These are phyloP conservation scores for Bufotes viridis DNA, from an alignment of 2,797 vertebrate genomes.

Conservation along the genomic window DNA sequence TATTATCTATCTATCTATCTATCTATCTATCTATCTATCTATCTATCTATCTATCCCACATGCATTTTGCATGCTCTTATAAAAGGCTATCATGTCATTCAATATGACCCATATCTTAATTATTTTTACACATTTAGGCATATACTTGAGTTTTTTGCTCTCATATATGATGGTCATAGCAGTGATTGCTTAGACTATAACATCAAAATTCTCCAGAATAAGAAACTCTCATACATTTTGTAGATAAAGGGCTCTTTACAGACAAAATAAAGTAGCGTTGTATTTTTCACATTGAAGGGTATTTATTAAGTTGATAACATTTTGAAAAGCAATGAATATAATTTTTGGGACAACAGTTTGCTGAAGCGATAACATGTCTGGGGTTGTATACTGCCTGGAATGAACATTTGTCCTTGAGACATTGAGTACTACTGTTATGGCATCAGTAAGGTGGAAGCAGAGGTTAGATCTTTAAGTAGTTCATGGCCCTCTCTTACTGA, in stretches of 20 bases:
- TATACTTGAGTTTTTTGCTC: not conserved
- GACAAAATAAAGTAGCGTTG: slow-evolving; percentile 73
- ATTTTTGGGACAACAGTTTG: slow-evolving; percentile 87
- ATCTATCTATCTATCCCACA: too few species aligned
- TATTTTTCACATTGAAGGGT: slow-evolving; percentile 82
- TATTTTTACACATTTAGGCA: not conserved
- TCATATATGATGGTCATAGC: slow-evolving; percentile 25
- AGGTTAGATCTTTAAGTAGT: slow-evolving; percentile 77
- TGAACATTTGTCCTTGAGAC: slow-evolving; percentile 85
- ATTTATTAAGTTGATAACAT: slow-evolving; percentile 92
- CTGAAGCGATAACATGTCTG: slow-evolving; percentile 85
- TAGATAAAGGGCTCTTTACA: slow-evolving; percentile 79
- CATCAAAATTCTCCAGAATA: slow-evolving; percentile 64
- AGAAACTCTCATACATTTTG: slow-evolving; percentile 72
- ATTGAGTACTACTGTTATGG: slow-evolving; percentile 74
- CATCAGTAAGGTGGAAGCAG: slow-evolving; percentile 76
- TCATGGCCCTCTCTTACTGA: slow-evolving; percentile 72
- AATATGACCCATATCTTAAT: not conserved
- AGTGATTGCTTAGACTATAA: slow-evolving; percentile 63
- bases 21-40: too few species aligned
- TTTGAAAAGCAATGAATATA: slow-evolving; percentile 93
- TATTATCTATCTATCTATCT: too few species aligned
- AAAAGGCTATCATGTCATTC: not conserved
- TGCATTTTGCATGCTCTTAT: not conserved
- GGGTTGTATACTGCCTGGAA: slow-evolving; percentile 80